Evolutionary conservation across 1,140 invertebrate genomes (phyloP), one percentile per base, ranked within the genome.

Genomic region (Drosophila aff.): DNA sequence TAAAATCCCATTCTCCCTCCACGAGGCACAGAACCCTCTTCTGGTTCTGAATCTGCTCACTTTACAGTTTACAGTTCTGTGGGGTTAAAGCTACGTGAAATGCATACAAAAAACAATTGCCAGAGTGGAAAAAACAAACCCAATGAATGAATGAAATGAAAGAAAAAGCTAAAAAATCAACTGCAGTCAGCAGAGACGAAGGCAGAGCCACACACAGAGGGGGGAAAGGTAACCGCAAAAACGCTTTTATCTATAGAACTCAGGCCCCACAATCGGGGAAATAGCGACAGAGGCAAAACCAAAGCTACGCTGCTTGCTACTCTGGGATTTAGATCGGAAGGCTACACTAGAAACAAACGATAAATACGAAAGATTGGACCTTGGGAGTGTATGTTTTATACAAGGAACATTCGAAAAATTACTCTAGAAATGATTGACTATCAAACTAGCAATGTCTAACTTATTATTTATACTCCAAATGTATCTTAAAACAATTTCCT

Each of bases 31-130:
- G 59, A 76, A 60, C 77, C 67, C 76, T 71, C 57, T 55, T 76
- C 53, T 66, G 40, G 49, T 21, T 41, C 33, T 43, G 50, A 58
- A 59, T 55, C 72, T 49, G 76, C 62, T 59, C 74, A 77, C 62
- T 73, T 78, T 82, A 78, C 76, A 64, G 52, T 75, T 68, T 49
- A 52, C 38, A 43, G 36, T 46, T 64, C 52, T 64, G 67, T 91
- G 90, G 85, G 81, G 81, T 81, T 85, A 76, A 76, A 91, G 57
- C 71, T 82, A 91, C 86, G 85, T 90, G 85, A 82, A 90, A 85
- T 90, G 79, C 86, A 90, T 80, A 83, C 53, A 71, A 81, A 86
- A 91, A 90, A 86, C 86, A 91, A 87, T 90, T 86, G 81, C 50
- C 61, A 52, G 67, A 57, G 55, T 72, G 55, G 52, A 78, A 60